These are phyloP conservation scores for Pseudomugil gertrudae DNA, from an alignment of 2,797 vertebrate genomes.

Conservation along the genomic window DNA sequence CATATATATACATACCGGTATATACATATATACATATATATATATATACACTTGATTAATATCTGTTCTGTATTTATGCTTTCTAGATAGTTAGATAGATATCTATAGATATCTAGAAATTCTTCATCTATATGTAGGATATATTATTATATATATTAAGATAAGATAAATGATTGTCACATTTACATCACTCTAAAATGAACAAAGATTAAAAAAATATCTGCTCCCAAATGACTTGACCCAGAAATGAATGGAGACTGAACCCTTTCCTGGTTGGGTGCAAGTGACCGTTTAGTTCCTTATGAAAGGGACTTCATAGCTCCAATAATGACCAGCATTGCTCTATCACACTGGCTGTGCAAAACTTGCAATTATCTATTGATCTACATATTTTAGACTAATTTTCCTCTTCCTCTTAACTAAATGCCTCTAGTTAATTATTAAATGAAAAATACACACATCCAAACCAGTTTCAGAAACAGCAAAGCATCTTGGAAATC, in stretches of 20 bases:
- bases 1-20: too few relatives aligned
- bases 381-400: constrained; percentile 6
- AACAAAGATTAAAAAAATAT: background rate
- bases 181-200: background rate
- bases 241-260: background rate
- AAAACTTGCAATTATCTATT: constrained; percentile 11
- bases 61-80: too few relatives aligned
- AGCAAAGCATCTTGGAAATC: constrained; percentile 30
- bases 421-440: constrained; percentile 12
- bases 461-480: constrained; percentile 24
- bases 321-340: constrained; percentile 14
- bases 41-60: too few relatives aligned
- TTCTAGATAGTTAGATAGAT: too few relatives aligned
- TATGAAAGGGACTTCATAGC: background rate
- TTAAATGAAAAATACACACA: constrained; percentile 23
- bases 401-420: constrained; percentile 2
- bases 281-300: background rate
- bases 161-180: too few relatives aligned
- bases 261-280: background rate
- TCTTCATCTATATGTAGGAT: too few relatives aligned
- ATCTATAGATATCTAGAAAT: too few relatives aligned
- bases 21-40: too few relatives aligned
- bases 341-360: background rate
- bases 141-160: too few relatives aligned
- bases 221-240: background rate